Conservation (phyloP, 1,140 invertebrate genomes). For the Panagrolaimus sp. region DNA sequence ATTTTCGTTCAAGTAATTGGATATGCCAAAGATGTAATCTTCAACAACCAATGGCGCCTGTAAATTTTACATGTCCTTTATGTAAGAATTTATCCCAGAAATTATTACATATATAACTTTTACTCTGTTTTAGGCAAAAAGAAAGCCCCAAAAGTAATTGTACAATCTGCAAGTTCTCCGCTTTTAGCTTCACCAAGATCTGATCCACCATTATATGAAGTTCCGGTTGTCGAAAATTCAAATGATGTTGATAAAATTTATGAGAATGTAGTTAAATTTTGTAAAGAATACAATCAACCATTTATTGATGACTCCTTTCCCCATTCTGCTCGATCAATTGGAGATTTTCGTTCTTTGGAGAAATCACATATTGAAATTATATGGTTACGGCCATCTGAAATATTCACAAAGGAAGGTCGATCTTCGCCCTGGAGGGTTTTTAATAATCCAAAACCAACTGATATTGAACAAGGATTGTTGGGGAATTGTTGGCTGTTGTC, state of each 20-base stretch:
- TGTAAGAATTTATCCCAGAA: too few relatives aligned
- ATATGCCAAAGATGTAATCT: slow-evolving; percentile 30
- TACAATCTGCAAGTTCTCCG: not conserved
- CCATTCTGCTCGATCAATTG: slow-evolving; percentile 43
- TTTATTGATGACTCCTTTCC: slow-evolving; percentile 47
- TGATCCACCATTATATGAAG: too few relatives aligned
- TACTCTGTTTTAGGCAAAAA: not conserved
- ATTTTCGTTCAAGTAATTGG: not conserved
- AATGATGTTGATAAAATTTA: slow-evolving; percentile 8
- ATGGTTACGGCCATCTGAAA: slow-evolving; percentile 51
- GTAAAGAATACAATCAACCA: slow-evolving; percentile 29
- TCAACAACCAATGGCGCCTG: slow-evolving; percentile 30
- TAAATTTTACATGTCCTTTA: slow-evolving; percentile 33
- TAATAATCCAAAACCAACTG: slow-evolving; percentile 52
- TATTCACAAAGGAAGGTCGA: slow-evolving; percentile 50
- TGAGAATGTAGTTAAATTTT: slow-evolving; percentile 25
- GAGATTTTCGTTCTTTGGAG: slow-evolving; percentile 33
- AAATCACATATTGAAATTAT: slow-evolving; percentile 31
- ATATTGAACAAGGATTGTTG: slow-evolving; percentile 63
- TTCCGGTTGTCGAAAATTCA: slow-evolving; percentile 6
- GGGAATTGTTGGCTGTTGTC: slow-evolving; percentile 97
- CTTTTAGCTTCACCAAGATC: too few relatives aligned
- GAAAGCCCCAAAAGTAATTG: too few relatives aligned
- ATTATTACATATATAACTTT: not conserved
- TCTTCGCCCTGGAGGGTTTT: slow-evolving; percentile 49